Evolutionary conservation across 2,888 invertebrate species (phyloP), one percentile per base, ranked within the genome.

Genomic region (Lochmaea capreae): DNA sequence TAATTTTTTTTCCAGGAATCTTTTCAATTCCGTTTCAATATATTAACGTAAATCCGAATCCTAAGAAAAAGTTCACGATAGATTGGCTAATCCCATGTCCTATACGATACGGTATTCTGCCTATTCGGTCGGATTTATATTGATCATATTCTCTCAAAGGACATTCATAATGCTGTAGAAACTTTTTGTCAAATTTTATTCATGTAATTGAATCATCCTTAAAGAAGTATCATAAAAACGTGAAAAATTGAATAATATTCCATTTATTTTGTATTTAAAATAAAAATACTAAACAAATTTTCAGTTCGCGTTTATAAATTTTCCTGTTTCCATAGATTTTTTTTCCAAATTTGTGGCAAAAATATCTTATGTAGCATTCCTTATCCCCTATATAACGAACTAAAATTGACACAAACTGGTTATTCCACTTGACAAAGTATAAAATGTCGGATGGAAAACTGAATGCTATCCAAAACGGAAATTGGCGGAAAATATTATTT

Each of bases 31-130:
- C 54, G 54, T 54, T 54, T 54, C 10, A 18, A 3, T 54, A 18
- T 9, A 16, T 54, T 54, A 54, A 10, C 54, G 43, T 46, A 63
- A 43, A 39, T 63, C 43, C 43, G 43, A 63, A 63, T 18, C 18
- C 62, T 63, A 42, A 80, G 82, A 59, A 82, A 83, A 82, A 83
- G 83, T 84, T 83, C 83, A 81, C 84, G 84, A 84, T 84, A 87
- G 85, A 87, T 87, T 86, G 86, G 85, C 84, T 86, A 87, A 87
- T 87, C 86, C 85, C 79, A 79, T 84, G 82, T 84, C 84, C 85
- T 82, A 85, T 86, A 86, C 84, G 84, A 85, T 84, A 85, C 83
- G 84, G 85, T 81, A 81, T 81, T 80, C 77, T 74, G 71, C 76
- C 71, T 78, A 26, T 63, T 63, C 73, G 77, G 77, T 67, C 76